A percentile compares a stretch with the other conserved stretches of the same genome.
Conservation (phyloP, 2,113 vertebrate genomes). For the Rana temporaria region DNA sequence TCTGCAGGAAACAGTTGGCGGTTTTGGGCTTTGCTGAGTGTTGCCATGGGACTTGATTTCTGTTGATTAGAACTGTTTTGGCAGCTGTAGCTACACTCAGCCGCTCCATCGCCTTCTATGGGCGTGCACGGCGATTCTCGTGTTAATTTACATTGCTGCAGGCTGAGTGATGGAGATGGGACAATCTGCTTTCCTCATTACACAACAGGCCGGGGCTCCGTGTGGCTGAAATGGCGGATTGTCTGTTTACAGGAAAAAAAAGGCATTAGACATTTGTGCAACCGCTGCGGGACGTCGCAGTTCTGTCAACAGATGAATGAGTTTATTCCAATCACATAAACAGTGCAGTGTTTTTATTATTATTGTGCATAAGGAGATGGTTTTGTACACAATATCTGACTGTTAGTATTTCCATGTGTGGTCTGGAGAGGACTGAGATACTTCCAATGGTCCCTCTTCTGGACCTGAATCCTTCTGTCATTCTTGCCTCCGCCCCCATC, state of each 20-base stretch:
- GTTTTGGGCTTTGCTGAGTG: background rate
- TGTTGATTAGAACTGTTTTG: background rate
- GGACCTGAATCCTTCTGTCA: too few species aligned
- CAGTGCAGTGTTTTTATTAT: background rate
- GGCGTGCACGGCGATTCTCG: background rate
- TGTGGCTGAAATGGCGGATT: background rate
- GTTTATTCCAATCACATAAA: conserved; percentile 23
- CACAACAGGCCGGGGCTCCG: background rate
- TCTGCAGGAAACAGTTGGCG: too few species aligned
- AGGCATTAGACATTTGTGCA: background rate
- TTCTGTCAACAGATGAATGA: conserved; percentile 23
- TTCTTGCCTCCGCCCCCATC: too few species aligned
- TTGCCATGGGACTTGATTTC: background rate
- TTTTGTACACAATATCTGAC: background rate
- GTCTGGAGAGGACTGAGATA: background rate
- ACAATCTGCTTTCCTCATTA: background rate
- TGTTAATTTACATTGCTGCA: background rate
- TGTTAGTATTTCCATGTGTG: background rate
- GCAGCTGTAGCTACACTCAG: background rate
- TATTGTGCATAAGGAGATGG: background rate
- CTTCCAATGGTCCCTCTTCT: too few species aligned
- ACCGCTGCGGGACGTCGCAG: background rate
- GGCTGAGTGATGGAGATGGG: background rate
- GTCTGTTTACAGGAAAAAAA: background rate
- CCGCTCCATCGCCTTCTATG: conserved; percentile 3